Base-by-base conservation (phyloP, 1,140 invertebrate genomes). In the Cherax quadricarinatus region DNA sequence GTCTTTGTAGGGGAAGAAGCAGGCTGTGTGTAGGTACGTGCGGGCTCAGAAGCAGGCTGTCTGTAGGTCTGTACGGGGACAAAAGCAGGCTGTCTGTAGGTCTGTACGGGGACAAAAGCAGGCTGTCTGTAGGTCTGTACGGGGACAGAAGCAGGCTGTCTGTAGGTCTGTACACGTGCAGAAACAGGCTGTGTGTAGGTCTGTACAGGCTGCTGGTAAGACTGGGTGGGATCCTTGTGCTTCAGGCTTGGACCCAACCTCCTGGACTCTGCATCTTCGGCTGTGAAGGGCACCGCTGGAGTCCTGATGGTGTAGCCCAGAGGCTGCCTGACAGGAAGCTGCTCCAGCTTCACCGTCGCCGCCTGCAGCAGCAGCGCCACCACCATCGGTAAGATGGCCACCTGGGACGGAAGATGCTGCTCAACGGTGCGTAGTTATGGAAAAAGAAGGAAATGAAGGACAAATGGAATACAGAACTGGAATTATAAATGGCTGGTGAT, bases 211-310 rank as follows among this genome's bases (percentile, higher is more conserved):
- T 49, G 85, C 41, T 18, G 70, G 30, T 62, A 70, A 5, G 18
- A 21, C 62, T 21, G 12, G 49, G n/a, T 66, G 48, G 14, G 84
- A 57, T 9, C 21, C 30, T 66, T 18, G 66, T 86, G 21, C 62
- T 73, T 1, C 66, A 48, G 84, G 21, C 30, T 14, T 6, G 30
- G 60, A 57, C 53, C 14, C 9, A 57, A 5, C 53, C 53, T 4
- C 14, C 14, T 57, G 14, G 62, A 66, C 41, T 3, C 14, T 6
- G 84, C 10, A 12, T 75, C 85, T 62, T 86, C 85, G 4, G 48
- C 85, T 4, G 85, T 53, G 48, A 86, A 75, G 48, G 85, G 85
- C 16, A 75, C 49, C 10, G 48, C 85, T 3, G 85, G 85, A 4
- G 66, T 75, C 41, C 48, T 41, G 85, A 75, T 86, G 1, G 18